These are phyloP conservation scores for Tachysurus vachellii DNA, from an alignment of 2,113 vertebrate species.

Conservation along the genomic window DNA sequence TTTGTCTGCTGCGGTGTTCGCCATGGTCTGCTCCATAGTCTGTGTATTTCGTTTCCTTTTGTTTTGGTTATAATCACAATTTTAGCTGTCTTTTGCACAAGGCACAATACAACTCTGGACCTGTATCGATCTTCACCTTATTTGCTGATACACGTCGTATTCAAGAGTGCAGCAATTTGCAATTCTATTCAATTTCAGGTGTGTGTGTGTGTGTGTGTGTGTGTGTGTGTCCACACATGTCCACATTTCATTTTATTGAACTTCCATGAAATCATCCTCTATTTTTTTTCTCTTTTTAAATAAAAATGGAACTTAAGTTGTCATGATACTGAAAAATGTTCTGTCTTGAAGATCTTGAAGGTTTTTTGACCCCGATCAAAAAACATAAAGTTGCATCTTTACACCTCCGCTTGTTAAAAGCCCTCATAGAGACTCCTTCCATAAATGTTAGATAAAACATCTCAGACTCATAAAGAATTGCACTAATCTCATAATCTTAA, in stretches of 20 bases:
- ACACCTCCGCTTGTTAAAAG: not conserved
- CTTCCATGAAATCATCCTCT: not conserved
- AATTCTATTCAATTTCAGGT: not conserved
- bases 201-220: too few relatives aligned
- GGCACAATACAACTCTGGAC: too few relatives aligned
- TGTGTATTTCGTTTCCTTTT: too few relatives aligned
- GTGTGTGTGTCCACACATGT: too few relatives aligned
- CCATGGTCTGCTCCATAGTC: too few relatives aligned
- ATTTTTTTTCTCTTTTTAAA: not conserved
- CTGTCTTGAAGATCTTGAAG: too few relatives aligned
- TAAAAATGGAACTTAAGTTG: not conserved
- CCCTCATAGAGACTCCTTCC: not conserved
- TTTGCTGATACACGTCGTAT: constrained; percentile 77
- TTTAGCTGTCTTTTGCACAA: too few relatives aligned
- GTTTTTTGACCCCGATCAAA: not conserved
- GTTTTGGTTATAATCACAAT: too few relatives aligned
- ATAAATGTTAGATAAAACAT: not conserved
- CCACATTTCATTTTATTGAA: not conserved
- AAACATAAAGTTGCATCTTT: not conserved
- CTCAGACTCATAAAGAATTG: not conserved
- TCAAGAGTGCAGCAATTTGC: constrained; percentile 57
- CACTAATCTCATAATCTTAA: not conserved
- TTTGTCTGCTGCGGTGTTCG: too few relatives aligned
- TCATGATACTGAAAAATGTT: not conserved
- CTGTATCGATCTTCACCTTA: too few relatives aligned